These are phyloP conservation scores for Lasioglossum figueresi DNA, from an alignment of 2,888 invertebrate species.

Conservation along the genomic window DNA sequence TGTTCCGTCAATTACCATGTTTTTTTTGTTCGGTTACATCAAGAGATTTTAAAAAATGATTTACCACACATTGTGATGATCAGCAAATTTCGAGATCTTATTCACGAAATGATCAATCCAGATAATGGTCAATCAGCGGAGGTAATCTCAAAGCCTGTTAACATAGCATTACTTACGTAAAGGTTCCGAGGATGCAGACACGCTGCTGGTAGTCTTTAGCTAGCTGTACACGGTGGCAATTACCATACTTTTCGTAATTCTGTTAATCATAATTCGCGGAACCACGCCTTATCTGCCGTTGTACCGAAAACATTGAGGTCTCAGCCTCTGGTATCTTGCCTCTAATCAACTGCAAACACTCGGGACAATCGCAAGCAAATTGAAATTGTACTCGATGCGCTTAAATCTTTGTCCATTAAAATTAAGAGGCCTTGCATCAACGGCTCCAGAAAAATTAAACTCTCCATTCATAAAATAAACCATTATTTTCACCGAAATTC, in stretches of 20 bases:
- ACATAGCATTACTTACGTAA: conserved; percentile 42
- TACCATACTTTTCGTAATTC: conserved; percentile 33
- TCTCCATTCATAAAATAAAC: not conserved
- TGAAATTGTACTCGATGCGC: not conserved
- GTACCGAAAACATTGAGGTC: not conserved
- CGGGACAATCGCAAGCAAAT: not conserved
- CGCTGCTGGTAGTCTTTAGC: not conserved
- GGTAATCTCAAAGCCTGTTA: conserved; percentile 33
- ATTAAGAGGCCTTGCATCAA: no score
- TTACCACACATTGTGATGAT: not conserved
- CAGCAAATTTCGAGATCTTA: not conserved
- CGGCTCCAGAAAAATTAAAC: not conserved
- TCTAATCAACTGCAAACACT: not conserved
- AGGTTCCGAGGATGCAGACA: conserved; percentile 26
- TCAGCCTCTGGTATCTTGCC: not conserved
- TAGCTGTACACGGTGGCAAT: not conserved
- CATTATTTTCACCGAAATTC: not conserved
- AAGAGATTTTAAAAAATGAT: not conserved
- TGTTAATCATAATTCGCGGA: conserved; percentile 2
- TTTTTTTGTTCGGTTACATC: not conserved
- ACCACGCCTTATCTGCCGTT: conserved; percentile 15
- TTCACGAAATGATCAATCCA: not conserved
- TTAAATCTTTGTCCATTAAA: not conserved
- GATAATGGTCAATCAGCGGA: conserved; percentile 21
- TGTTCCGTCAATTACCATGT: not conserved